Evolutionary conservation across 2,113 vertebrate species (phyloP).

Genomic region (Xyrauchen texanus): DNA sequence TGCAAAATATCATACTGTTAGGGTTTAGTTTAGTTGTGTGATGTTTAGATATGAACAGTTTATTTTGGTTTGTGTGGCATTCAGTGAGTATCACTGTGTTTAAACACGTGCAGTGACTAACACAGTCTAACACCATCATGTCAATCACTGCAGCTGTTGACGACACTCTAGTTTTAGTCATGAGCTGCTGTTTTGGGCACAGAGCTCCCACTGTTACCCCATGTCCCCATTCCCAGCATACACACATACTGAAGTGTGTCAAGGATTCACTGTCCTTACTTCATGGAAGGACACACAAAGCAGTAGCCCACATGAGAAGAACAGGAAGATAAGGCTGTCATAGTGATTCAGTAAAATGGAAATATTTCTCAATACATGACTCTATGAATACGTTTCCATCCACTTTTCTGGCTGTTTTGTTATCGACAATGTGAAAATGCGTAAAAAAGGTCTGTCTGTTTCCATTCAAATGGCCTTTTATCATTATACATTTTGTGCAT

Average conservation of each 20-base stretch:
- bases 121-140: background rate
- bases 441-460: no score
- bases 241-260: background rate
- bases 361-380: background rate
- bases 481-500: no score
- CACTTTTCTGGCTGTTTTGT: no score
- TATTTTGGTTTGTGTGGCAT: background rate
- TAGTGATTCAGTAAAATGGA: background rate
- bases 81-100: slow-evolving; percentile 7
- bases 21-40: no score
- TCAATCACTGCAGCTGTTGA: slow-evolving; percentile 52
- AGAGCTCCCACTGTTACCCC: no score
- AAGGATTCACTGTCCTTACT: slow-evolving; percentile 49
- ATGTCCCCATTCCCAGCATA: no score
- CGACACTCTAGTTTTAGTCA: slow-evolving; percentile 14
- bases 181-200: slow-evolving; percentile 36
- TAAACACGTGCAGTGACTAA: slow-evolving; percentile 25
- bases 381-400: no score
- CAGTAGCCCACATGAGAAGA: background rate
- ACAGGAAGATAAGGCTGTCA: background rate
- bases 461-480: no score
- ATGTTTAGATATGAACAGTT: background rate
- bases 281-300: background rate
- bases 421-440: no score
- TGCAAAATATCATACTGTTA: no score